Conservation (phyloP, 2,113 vertebrate genomes). For the Elephantulus edwardii region DNA sequence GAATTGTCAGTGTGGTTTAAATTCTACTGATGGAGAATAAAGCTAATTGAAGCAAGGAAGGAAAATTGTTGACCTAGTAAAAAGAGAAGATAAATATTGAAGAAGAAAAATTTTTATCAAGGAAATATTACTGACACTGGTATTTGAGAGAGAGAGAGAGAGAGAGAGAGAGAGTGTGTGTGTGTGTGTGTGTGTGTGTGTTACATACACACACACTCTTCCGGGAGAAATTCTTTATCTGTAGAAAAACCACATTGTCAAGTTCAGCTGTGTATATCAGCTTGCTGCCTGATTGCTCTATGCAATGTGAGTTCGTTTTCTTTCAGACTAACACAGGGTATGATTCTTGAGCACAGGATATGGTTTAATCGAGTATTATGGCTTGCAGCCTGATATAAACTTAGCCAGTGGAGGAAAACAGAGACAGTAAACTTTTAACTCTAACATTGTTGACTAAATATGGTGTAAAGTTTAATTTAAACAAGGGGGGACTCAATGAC, state of each 20-base stretch:
- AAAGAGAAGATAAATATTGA: constrained; percentile 40
- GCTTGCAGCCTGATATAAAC: neutral
- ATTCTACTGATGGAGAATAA: constrained; percentile 51
- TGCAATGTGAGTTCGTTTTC: neutral
- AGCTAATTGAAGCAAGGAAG: constrained; percentile 42
- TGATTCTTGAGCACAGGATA: neutral
- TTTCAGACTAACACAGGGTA: neutral
- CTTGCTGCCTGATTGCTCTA: neutral
- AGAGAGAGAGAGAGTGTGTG: no score
- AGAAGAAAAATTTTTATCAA: neutral
- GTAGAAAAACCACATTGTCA: neutral
- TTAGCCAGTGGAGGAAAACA: constrained; percentile 46
- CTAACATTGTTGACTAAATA: constrained; percentile 63
- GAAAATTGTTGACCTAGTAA: neutral
- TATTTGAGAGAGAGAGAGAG: no score
- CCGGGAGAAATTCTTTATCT: constrained; percentile 47
- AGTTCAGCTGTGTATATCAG: neutral
- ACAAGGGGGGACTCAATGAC: constrained; percentile 44
- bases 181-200: neutral
- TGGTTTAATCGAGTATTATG: neutral
- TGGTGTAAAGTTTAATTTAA: constrained; percentile 53
- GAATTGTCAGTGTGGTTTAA: constrained; percentile 24
- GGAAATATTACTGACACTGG: neutral
- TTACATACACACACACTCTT: neutral
- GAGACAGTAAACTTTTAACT: constrained; percentile 53